Base-by-base conservation (phyloP, 2,888 invertebrate species). In the Stenodera caucasica region DNA sequence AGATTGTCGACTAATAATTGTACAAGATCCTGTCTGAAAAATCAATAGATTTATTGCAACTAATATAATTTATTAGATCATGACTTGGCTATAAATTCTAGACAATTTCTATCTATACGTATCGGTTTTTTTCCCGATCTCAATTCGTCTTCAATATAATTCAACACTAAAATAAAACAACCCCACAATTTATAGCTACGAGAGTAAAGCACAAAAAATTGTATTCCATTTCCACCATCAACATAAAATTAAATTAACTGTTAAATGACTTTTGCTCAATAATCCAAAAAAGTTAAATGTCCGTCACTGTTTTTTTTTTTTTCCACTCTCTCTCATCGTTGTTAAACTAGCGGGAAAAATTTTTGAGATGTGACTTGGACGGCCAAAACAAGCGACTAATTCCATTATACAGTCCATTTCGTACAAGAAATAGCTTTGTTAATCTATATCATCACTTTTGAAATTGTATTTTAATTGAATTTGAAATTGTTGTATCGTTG, bases 11-110 rank as follows among this genome's bases (percentile, higher is more conserved):
- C 9, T 30, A 30, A 30, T 3, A 26, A 26, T 6, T n/a, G n/a
- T n/a, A n/a, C n/a, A 26, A 18, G 15, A 18, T 23, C 45, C 23
- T 45, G 45, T 45, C 45, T 23, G 1, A 45, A 45, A 45, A 26
- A n/a, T 45, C 9, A 45, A 45, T 45, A n/a, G 45, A 45, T 45
- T 45, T 45, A 45, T 45, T 45, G 45, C 21, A 45, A 6, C 45
- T 45, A 45, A 45, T 45, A 45, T 45, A 45, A 45, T 45, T 45
- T 45, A 45, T 45, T 12, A 45, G 45, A 45, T 45, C 45, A 45
- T 45, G 45, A 45, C 45, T 23, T 12, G 45, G 45, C 45, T 45
- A 45, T 45, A 45, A 45, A 45, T 45, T 45, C 21, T 11, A 0
- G 2, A 45, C 45, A 45, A 45, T 45, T 45, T 45, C 45, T 45